phyloP scores from a whole-genome alignment of 1,140 invertebrate species.

The Penaeus indicus region DNA sequence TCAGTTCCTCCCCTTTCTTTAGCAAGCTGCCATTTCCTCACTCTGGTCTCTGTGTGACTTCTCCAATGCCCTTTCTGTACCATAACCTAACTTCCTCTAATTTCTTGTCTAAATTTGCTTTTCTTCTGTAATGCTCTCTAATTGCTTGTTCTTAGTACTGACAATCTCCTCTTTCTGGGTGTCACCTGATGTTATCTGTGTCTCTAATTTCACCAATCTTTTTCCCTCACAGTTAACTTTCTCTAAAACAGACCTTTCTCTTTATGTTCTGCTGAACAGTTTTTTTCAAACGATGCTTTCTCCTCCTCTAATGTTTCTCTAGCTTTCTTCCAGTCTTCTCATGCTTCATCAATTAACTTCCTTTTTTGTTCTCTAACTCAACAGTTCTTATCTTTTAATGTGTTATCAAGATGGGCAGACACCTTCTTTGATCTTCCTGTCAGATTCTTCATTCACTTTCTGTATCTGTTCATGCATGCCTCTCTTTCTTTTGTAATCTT shows the following conservation, averaged over 20 bases:
- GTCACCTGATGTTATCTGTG: conserved; percentile 67
- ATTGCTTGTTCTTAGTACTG: conserved; percentile 42
- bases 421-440: not conserved
- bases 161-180: conserved; percentile 71
- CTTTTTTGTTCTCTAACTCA: conserved; percentile 17
- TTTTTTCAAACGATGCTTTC: not conserved
- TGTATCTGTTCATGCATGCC: too few species aligned
- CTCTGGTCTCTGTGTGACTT: conserved; percentile 69
- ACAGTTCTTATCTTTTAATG: conserved; percentile 23
- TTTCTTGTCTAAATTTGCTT: conserved; percentile 8
- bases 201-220: conserved; percentile 70
- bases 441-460: too few species aligned
- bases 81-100: conserved; percentile 57
- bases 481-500: too few species aligned
- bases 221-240: conserved; percentile 50
- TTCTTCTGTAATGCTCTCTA: conserved; percentile 66
- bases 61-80: conserved; percentile 68
- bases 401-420: not conserved
- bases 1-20: conserved; percentile 69
- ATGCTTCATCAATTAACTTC: conserved; percentile 33
- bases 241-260: conserved; percentile 51
- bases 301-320: not conserved
- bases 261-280: not conserved
- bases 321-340: conserved; percentile 8
- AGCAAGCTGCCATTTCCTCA: conserved; percentile 69